Evolutionary conservation across 1,140 invertebrate species (phyloP), one percentile per base, ranked within the genome.

Genomic region (Drosophila bocki): DNA sequence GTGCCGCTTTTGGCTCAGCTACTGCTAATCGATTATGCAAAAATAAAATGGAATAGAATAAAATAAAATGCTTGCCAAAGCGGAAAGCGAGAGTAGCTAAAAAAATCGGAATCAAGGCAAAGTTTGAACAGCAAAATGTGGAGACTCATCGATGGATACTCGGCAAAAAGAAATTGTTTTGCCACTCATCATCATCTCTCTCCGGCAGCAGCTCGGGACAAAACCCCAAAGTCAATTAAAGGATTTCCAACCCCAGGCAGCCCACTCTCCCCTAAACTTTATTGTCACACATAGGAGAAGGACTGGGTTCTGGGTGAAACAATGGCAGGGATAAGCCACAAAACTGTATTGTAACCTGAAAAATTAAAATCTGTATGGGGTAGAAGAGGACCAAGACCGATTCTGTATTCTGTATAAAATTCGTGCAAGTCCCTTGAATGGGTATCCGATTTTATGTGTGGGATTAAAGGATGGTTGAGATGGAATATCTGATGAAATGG

Each of bases 191-290:
- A 87, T 74, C 59, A 51, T 74, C 44, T 51, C 48, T 17, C n/a
- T 32, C 26, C 19, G 26, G 44, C 19, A n/a, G 26, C 50, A 5
- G 33, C 39, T 60, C 26, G 26, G 60, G 41, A 51, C 19, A 53
- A 79, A 80, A 77, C 76, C 65, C 72, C 68, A 88, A 87, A 87
- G 84, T 80, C 84, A 87, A 87, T 87, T 87, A 87, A 83, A 88
- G 84, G 84, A 87, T 87, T 88, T 87, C 53, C 68, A 61, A 75
- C 13, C 26, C 26, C 7, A 35, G 35, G 11, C 35, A 32, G 13
- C 65, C 15, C 32, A 17, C 15, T 41, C 15, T 41, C 41, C 22
- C 42, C 42, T 32, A 48, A 83, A 84, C 64, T 86, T 87, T 72
- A 80, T 82, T 79, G 83, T 82, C 83, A 87, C 80, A 80, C 84